A percentile compares a stretch with the other conserved stretches of the same genome.
Conservation (phyloP, 2,888 invertebrate species). For the Charanyca ferruginea region DNA sequence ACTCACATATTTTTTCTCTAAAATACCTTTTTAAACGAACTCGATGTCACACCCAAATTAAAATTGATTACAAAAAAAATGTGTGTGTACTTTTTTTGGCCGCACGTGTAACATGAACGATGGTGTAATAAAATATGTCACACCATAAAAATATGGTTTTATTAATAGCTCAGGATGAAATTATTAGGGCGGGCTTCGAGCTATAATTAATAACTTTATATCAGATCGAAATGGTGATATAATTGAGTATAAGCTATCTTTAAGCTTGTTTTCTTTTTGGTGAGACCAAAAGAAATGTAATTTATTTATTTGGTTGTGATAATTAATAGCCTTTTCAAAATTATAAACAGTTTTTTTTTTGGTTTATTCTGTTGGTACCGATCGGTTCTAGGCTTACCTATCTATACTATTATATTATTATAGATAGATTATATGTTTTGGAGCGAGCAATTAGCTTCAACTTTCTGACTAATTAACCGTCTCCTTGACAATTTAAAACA, state of each 20-base stretch:
- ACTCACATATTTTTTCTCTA: neutral
- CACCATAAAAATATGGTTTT: slow-evolving; percentile 76
- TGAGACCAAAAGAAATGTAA: neutral
- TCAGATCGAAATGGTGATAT: slow-evolving; percentile 36
- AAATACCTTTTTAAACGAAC: slow-evolving; percentile 27
- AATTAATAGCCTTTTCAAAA: slow-evolving; percentile 18
- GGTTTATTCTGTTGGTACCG: neutral
- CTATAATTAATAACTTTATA: slow-evolving; percentile 62
- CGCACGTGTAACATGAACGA: slow-evolving; percentile 73
- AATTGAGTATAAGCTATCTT: slow-evolving; percentile 31
- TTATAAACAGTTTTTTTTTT: slow-evolving; percentile 5
- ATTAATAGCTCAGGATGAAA: slow-evolving; percentile 75
- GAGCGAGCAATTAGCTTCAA: no score
- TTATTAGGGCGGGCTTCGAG: slow-evolving; percentile 71
- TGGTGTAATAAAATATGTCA: slow-evolving; percentile 77
- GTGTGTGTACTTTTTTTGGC: slow-evolving; percentile 58
- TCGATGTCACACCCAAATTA: slow-evolving; percentile 56
- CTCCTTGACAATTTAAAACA: no score
- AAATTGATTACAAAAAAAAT: slow-evolving; percentile 64
- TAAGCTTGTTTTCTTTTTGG: slow-evolving; percentile 28
- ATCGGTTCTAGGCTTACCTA: neutral
- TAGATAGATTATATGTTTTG: no score
- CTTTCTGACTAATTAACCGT: no score
- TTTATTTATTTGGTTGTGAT: slow-evolving; percentile 28
- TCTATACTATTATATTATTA: no score